phyloP scores from a whole-genome alignment of 2,888 invertebrate species.

The Diarsia mendica region DNA sequence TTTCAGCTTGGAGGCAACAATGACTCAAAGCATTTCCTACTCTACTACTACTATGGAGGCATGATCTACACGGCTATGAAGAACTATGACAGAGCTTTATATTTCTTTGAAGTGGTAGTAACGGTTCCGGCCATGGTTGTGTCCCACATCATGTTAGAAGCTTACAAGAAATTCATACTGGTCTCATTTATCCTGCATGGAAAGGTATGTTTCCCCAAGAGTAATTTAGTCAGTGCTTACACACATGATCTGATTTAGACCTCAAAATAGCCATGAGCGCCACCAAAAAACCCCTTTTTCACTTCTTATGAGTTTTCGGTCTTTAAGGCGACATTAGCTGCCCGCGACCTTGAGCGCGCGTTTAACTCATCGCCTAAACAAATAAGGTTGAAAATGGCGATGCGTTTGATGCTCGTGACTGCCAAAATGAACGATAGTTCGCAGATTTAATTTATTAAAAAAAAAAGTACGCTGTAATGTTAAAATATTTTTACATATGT shows the following conservation, averaged over 20 bases:
- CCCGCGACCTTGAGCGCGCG: no score
- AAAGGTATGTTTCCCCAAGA: constrained; percentile 91
- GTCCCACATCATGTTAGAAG: constrained; percentile 99
- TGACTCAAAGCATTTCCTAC: constrained; percentile 96
- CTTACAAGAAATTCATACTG: constrained; percentile 98
- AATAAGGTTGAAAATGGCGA: no score
- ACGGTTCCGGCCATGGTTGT: constrained; percentile 98
- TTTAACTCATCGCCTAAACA: no score
- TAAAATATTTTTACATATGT: no score
- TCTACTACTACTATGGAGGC: constrained; percentile 99
- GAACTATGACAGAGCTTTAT: constrained; percentile 97
- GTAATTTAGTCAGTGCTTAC: background rate
- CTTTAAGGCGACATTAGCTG: no score
- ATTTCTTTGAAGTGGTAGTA: constrained; percentile 98
- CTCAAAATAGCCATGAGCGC: background rate
- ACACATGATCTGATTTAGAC: background rate
- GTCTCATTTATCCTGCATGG: constrained; percentile 97
- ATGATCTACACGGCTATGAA: constrained; percentile 99
- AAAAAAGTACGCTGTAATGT: no score
- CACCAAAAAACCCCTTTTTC: background rate
- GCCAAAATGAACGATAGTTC: no score
- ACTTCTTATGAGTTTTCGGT: background rate
- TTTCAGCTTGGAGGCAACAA: constrained; percentile 93
- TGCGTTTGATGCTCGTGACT: no score
- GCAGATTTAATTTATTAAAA: no score